These are phyloP conservation scores for Hydrochoerus hydrochaeris DNA, from an alignment of 2,113 vertebrate genomes.

Conservation along the genomic window DNA sequence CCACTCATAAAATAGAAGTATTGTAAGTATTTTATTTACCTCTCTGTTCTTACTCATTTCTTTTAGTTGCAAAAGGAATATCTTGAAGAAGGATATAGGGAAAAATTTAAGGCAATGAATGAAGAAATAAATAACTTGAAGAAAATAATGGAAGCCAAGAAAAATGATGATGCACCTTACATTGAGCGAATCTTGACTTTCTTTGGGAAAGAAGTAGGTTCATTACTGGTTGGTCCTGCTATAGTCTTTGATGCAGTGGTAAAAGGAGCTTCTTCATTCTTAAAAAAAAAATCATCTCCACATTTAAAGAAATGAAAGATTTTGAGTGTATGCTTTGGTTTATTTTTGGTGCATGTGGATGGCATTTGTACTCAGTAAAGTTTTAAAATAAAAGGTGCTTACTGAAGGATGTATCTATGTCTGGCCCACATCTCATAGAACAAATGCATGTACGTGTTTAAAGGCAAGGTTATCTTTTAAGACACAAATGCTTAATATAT, in stretches of 20 bases:
- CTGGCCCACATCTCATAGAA: not conserved
- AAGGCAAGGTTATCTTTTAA: not conserved
- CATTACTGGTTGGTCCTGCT: too few relatives aligned
- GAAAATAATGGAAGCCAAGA: accelerated
- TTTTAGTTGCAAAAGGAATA: conserved; percentile 29
- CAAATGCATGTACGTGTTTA: not conserved
- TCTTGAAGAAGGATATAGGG: not conserved
- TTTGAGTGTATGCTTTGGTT: not conserved
- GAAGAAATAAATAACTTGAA: not conserved
- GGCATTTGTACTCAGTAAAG: not conserved
- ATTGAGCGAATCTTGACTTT: too few relatives aligned
- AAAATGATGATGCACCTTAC: accelerated
- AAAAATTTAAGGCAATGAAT: conserved; percentile 16
- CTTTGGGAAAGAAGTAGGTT: too few relatives aligned
- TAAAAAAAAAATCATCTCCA: not conserved
- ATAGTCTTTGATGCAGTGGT: too few relatives aligned
- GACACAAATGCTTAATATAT: not conserved
- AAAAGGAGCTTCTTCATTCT: not conserved
- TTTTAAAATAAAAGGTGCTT: not conserved
- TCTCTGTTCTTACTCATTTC: not conserved
- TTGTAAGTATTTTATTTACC: not conserved
- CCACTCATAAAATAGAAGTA: not conserved
- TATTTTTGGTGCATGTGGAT: not conserved
- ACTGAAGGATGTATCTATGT: not conserved
- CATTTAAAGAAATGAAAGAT: not conserved